A percentile compares a stretch with the other conserved stretches of the same genome.
These are phyloP conservation scores for Drosophila insularis DNA, from an alignment of 1,140 invertebrate species.

Conservation along the genomic window DNA sequence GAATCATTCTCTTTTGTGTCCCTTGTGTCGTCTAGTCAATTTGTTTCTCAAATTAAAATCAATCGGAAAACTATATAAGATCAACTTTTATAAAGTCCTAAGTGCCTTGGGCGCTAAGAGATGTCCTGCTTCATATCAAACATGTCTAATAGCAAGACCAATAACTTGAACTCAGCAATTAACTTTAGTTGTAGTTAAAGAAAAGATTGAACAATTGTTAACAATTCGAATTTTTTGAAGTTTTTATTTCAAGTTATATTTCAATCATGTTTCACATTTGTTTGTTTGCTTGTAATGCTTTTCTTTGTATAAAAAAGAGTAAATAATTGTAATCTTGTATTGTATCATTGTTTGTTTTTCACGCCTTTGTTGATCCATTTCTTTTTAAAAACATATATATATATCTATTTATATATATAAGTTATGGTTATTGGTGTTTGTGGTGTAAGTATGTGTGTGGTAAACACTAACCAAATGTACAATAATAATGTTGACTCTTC, in stretches of 20 bases:
- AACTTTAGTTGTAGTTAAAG: neutral
- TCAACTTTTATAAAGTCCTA: no score
- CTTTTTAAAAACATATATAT: slow-evolving; percentile 61
- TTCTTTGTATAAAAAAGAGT: slow-evolving; percentile 81
- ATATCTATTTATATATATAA: slow-evolving; percentile 34
- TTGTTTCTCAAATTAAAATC: no score
- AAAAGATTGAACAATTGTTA: slow-evolving; percentile 3
- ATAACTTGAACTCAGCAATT: no score
- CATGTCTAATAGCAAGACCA: no score
- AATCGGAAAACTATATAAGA: no score
- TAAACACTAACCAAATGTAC: slow-evolving; percentile 69
- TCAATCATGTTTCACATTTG: slow-evolving; percentile 81
- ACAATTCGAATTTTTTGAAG: slow-evolving; percentile 64
- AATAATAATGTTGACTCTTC: slow-evolving; percentile 41
- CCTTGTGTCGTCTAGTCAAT: no score
- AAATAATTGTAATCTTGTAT: slow-evolving; percentile 75
- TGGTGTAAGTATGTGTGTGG: slow-evolving; percentile 36
- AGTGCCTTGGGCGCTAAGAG: no score
- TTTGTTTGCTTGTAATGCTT: slow-evolving; percentile 62
- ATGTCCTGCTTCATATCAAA: no score
- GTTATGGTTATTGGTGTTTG: slow-evolving; percentile 48
- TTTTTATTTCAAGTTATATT: slow-evolving; percentile 81
- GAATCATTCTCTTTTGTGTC: no score
- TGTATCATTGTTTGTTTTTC: slow-evolving; percentile 65
- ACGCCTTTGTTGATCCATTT: slow-evolving; percentile 62